Conservation (phyloP, 2,113 vertebrate genomes). For the Cochlearius cochlearius region DNA sequence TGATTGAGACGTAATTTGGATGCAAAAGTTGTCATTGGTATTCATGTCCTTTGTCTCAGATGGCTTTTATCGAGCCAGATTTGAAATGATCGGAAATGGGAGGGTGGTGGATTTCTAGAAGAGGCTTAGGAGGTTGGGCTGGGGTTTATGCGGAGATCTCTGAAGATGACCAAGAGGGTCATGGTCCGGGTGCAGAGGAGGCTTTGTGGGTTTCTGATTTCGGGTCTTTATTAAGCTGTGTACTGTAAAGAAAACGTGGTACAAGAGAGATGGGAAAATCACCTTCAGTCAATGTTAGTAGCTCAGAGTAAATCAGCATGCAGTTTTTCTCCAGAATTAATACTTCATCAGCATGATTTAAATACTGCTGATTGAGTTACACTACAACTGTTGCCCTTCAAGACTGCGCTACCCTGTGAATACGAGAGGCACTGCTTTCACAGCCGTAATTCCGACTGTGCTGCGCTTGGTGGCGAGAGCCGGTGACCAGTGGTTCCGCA, state of each 20-base stretch:
- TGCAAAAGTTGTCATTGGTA: slow-evolving; percentile 30
- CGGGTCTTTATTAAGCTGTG: neutral
- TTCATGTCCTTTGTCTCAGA: slow-evolving; percentile 10
- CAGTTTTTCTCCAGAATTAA: neutral
- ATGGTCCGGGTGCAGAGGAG: neutral
- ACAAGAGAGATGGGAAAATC: neutral
- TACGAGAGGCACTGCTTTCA: neutral
- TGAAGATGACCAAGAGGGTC: neutral
- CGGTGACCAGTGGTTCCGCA: fast-evolving
- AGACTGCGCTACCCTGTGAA: fast-evolving
- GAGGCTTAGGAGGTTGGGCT: neutral
- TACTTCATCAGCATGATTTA: neutral
- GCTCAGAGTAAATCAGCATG: neutral
- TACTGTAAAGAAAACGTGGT: neutral
- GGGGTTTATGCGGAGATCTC: neutral
- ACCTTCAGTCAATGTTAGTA: neutral
- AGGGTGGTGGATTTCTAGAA: neutral
- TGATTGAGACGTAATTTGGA: slow-evolving; percentile 9
- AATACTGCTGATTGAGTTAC: neutral
- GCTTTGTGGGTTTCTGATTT: neutral
- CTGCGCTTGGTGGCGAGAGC: neutral
- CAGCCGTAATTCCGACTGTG: neutral
- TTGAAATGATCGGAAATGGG: neutral
- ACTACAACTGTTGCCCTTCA: neutral
- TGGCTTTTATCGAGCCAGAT: slow-evolving; percentile 11